Conservation (phyloP, 2,113 vertebrate genomes). For the Merops nubicus region DNA sequence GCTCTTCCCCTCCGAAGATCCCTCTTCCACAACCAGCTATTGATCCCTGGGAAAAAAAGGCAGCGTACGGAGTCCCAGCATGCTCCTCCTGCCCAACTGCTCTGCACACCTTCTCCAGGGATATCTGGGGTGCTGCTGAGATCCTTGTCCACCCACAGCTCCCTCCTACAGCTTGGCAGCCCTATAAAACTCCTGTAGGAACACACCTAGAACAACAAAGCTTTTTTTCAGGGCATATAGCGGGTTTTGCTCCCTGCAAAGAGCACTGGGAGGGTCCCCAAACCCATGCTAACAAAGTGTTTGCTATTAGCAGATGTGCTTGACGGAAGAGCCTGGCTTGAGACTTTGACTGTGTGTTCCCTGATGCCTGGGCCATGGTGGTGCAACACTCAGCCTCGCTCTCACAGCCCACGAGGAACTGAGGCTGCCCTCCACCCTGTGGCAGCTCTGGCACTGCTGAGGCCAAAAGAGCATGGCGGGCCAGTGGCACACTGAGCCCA, state of each 20-base stretch:
- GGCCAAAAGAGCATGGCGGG: fast-evolving
- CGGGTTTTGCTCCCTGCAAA: not conserved
- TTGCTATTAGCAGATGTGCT: not conserved
- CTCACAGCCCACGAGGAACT: fast-evolving
- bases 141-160: not conserved
- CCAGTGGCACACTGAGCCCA: not conserved
- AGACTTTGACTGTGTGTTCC: not conserved
- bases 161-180: not conserved
- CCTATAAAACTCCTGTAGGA: not conserved
- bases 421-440: not conserved
- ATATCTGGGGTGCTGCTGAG: fast-evolving
- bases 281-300: not conserved
- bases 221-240: fast-evolving
- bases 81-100: not conserved
- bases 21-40: conserved; percentile 15
- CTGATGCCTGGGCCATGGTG: not conserved
- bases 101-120: not conserved
- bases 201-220: not conserved
- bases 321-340: not conserved
- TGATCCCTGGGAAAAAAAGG: conserved; percentile 14
- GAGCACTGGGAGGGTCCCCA: no score
- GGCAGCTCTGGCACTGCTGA: not conserved
- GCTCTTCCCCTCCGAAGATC: conserved; percentile 29
- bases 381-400: fast-evolving
- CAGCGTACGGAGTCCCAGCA: not conserved